Evolutionary conservation across 2,797 vertebrate genomes (phyloP).

Genomic region (Ataeniobius toweri): DNA sequence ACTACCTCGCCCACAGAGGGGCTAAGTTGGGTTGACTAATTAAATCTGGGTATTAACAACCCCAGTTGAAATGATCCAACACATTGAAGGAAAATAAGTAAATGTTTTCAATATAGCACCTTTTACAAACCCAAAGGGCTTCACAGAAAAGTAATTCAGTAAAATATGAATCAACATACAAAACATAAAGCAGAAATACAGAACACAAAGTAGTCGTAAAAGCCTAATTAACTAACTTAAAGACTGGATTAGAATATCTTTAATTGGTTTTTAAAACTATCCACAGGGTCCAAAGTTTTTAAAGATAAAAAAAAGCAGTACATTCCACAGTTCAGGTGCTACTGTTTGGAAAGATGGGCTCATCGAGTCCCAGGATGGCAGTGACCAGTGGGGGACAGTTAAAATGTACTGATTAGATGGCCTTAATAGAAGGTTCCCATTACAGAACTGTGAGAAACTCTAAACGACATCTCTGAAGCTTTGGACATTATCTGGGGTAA

Average conservation of each 20-base stretch:
- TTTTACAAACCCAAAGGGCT: too few species aligned
- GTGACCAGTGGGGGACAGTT: neutral
- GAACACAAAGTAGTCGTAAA: neutral
- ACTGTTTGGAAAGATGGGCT: neutral
- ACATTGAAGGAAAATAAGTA: too few species aligned
- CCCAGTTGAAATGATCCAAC: too few species aligned
- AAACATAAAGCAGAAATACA: neutral
- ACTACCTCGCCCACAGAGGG: neutral
- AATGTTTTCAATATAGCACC: too few species aligned
- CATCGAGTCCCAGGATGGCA: neutral
- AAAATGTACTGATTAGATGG: neutral
- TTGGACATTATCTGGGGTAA: neutral
- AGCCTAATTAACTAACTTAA: neutral
- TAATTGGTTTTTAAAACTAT: too few species aligned
- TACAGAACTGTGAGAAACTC: neutral
- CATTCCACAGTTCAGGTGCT: too few species aligned
- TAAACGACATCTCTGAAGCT: neutral
- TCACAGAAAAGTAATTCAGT: too few species aligned
- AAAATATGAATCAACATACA: neutral
- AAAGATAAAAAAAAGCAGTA: too few species aligned
- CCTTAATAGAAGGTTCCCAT: neutral
- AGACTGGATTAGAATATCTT: too few species aligned
- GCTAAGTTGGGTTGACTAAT: too few species aligned
- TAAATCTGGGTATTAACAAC: too few species aligned
- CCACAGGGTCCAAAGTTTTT: too few species aligned